Conservation (phyloP, 2,888 invertebrate genomes). For the Cheilosia pagana region DNA sequence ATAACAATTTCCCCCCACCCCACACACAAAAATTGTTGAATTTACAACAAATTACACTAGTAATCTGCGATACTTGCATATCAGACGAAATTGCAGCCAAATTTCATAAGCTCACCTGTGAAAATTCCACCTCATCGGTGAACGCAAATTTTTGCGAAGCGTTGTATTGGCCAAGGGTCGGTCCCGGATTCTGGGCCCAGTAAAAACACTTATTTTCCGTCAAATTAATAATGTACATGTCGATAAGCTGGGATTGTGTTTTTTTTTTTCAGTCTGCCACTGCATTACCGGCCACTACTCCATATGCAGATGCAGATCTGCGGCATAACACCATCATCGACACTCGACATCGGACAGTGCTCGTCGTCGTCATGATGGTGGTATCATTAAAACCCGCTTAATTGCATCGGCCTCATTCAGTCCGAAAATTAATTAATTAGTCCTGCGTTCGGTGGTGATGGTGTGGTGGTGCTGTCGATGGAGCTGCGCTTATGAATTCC, state of each 20-base stretch:
- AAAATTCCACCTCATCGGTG: background rate
- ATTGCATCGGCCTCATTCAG: constrained; percentile 69
- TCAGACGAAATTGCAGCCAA: constrained; percentile 17
- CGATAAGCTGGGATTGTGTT: constrained; percentile 56
- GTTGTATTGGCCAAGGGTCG: constrained; percentile 44
- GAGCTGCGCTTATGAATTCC: constrained; percentile 22
- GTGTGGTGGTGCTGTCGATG: constrained; percentile 4
- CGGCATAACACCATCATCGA: constrained; percentile 40
- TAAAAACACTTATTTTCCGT: constrained; percentile 64
- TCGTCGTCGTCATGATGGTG: constrained; percentile 20
- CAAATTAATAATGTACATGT: constrained; percentile 71
- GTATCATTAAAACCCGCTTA: constrained; percentile 69
- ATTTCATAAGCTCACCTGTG: constrained; percentile 40
- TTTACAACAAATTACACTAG: too few species aligned
- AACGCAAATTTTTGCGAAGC: constrained; percentile 10
- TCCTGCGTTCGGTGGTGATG: constrained; percentile 30
- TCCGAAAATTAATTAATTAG: constrained; percentile 74
- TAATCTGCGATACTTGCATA: too few species aligned
- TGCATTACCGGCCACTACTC: constrained; percentile 41
- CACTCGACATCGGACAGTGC: constrained; percentile 1
- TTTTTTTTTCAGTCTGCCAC: constrained; percentile 12
- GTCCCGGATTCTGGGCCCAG: background rate
- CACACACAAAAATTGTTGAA: too few species aligned
- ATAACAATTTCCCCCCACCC: too few species aligned
- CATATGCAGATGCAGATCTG: constrained; percentile 47